Evolutionary conservation across 2,113 vertebrate genomes (phyloP), one percentile per base, ranked within the genome.

Genomic region (Tichodroma muraria): DNA sequence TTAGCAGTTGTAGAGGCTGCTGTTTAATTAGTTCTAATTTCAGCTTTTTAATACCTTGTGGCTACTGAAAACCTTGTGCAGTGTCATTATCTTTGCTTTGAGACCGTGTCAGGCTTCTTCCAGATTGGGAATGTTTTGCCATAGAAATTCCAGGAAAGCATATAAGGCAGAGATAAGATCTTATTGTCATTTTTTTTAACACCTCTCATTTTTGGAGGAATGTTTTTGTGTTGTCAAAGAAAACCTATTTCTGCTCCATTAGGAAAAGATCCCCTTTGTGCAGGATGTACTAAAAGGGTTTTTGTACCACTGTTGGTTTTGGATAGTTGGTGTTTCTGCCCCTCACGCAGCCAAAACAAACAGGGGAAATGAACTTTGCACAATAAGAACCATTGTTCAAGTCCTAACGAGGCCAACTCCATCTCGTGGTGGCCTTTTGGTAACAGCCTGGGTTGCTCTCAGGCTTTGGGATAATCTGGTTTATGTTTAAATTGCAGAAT

Each of bases 401-500:
- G 63, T 64, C 79, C 28, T 94, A 76, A 81, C 73, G 85, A 85
- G 82, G 57, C n/a, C 8, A 81, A 84, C 89, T 93, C 92, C 91
- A 95, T 94, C 86, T 97, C 52, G 69, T 95, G 79, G 94, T 96
- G 94, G 60, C 81, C 80, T 61, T 88, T 91, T 49, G 47, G 42
- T 90, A 82, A 94, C 53, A 75, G 75, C 20, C 64, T 61, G 80
- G 40, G 81, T 81, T 78, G 14, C 89, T 94, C 68, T 30, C 30
- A 54, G 56, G 53, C 11, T 50, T 89, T 73, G 24, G 40, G 70
- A 77, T 96, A 94, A 96, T 92, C 72, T 95, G 83, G 63, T 93
- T 80, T 94, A 45, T 82, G 13, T 94, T 95, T 92, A 54, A 86
- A 88, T 96, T 97, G 91, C 92, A 98, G 98, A 98, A 91, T 94